Evolutionary conservation across 2,888 invertebrate species (phyloP).

Genomic region (Lumbricus terrestris): DNA sequence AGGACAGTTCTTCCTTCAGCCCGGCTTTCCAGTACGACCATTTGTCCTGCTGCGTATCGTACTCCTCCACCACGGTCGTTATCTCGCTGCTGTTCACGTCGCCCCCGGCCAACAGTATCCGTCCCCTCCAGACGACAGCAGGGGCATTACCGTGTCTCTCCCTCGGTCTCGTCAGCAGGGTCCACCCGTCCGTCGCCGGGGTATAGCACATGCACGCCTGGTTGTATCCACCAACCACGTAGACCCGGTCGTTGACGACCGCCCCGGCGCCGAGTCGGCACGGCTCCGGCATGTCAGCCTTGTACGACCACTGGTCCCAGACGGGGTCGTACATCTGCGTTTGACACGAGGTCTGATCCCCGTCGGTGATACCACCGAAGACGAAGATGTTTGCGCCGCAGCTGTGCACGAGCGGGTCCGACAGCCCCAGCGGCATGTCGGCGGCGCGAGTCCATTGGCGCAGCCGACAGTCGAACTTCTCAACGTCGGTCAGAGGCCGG

Average conservation of each 20-base stretch:
- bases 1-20: conserved; percentile 33
- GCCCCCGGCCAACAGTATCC: conserved; percentile 34
- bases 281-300: conserved; percentile 31
- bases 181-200: conserved; percentile 32
- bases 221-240: conserved; percentile 32
- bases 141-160: conserved; percentile 36
- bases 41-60: conserved; percentile 29
- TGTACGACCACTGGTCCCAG: conserved; percentile 29
- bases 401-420: conserved; percentile 30
- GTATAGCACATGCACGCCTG: conserved; percentile 29
- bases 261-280: conserved; percentile 31
- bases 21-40: conserved; percentile 32
- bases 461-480: conserved; percentile 18
- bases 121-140: conserved; percentile 34
- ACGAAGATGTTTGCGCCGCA: conserved; percentile 31
- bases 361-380: conserved; percentile 31
- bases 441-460: conserved; percentile 23
- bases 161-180: conserved; percentile 23
- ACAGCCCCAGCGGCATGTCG: conserved; percentile 27
- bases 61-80: conserved; percentile 33
- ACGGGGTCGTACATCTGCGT: conserved; percentile 28
- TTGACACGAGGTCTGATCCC: conserved; percentile 21
- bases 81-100: conserved; percentile 28
- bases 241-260: conserved; percentile 31
- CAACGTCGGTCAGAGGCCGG: conserved; percentile 24